Evolutionary conservation across 1,140 invertebrate species (phyloP), one percentile per base, ranked within the genome.

Genomic region (Hydropsyche tenuis): DNA sequence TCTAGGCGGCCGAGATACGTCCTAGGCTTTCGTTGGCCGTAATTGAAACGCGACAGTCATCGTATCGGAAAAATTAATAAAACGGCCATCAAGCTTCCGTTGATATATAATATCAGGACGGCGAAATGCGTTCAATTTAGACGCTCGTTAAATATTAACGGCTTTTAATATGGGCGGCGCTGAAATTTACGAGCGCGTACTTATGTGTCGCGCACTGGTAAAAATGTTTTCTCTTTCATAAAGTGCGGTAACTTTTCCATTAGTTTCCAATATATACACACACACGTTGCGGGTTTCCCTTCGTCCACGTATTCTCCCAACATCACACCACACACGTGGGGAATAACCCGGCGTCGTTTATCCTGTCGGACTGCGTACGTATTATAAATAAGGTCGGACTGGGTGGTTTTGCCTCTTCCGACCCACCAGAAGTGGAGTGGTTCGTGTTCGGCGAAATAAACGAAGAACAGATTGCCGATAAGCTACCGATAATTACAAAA

Each of bases 401-500:
- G 9, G 30, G 9, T 37, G 9, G 30, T 37, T 37, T 37, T 9
- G 30, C 3, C 30, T 37, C 30, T 37, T 37, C 30, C 9, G 9
- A 4, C 30, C 30, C 9, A 4, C 30, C n/a, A n/a, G n/a, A n/a
- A n/a, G n/a, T n/a, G n/a, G 51, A 20, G 51, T 53, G 56, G 48
- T 60, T 22, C 51, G 22, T 37, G 23, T 12, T 23, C 16, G 23
- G n/a, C 5, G 63, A 65, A 65, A 65, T 65, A 65, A 65, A 65
- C 30, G 63, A 43, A 65, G 63, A 18, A 25, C 27, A 65, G 27
- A 65, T 65, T 65, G 63, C 20, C 63, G 63, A 65, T 65, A 65
- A 65, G 63, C 30, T 25, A n/a, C 30, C 23, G 63, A 65, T 65
- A 65, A 65, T 65, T 65, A 42, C 63, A 42, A 65, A 65, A 65